These are phyloP conservation scores for Argynnis bischoffii DNA, from an alignment of 2,888 invertebrate genomes.

Conservation along the genomic window DNA sequence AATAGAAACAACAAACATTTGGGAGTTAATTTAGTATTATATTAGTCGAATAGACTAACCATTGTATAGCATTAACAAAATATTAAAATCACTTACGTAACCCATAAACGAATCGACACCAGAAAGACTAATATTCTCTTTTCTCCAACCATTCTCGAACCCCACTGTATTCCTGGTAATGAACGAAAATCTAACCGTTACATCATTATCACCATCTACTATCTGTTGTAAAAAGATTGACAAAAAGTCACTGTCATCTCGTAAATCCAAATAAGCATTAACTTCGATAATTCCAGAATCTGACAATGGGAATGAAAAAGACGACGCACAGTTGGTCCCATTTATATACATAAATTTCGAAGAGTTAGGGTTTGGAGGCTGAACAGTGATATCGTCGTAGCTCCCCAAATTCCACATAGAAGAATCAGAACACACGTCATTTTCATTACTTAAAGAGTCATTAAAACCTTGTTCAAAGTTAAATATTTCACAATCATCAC, in stretches of 20 bases:
- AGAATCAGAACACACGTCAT: conserved; percentile 45
- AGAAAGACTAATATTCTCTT: conserved; percentile 31
- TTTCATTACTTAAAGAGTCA: conserved; percentile 32
- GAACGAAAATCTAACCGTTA: conserved; percentile 38
- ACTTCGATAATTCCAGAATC: conserved; percentile 53
- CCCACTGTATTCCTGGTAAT: conserved; percentile 31
- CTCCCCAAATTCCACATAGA: conserved; percentile 49
- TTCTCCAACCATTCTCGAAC: conserved; percentile 43
- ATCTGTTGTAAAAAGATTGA: conserved; percentile 50
- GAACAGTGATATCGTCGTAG: conserved; percentile 46
- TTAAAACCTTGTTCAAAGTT: conserved; percentile 53
- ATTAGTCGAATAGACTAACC: too few relatives aligned
- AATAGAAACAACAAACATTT: too few relatives aligned
- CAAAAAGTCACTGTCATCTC: conserved; percentile 44
- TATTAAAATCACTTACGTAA: conserved; percentile 41
- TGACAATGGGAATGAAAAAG: conserved; percentile 47
- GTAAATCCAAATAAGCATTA: conserved; percentile 50
- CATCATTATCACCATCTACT: conserved; percentile 36
- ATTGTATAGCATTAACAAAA: too few relatives aligned
- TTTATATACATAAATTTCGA: conserved; percentile 47
- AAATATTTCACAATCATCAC: conserved; percentile 50
- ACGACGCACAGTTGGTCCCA: conserved; percentile 44
- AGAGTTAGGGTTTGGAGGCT: conserved; percentile 46
- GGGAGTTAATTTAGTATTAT: too few relatives aligned
- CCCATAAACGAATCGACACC: conserved; percentile 39